phyloP scores from a whole-genome alignment of 2,797 vertebrate genomes.

The Staurois parvus region DNA sequence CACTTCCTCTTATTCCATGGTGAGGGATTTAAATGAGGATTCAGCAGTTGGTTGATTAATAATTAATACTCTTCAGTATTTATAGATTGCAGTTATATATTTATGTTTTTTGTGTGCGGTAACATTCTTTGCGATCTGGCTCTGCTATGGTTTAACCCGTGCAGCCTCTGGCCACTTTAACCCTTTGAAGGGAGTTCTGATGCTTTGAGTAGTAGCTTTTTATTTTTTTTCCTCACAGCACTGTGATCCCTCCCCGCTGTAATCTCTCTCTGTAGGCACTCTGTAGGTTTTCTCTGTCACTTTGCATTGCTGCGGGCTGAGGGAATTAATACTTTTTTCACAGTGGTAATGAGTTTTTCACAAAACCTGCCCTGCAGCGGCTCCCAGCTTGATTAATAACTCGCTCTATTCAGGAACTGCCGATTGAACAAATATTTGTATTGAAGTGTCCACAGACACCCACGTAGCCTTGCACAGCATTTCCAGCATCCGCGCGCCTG shows the following conservation, averaged over 20 bases:
- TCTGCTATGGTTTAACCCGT: not conserved
- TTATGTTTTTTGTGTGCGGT: slow-evolving; percentile 64
- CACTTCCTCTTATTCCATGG: slow-evolving; percentile 17
- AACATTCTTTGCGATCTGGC: not conserved
- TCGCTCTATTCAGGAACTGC: not conserved
- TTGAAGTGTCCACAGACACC: not conserved
- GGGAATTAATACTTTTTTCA: slow-evolving; percentile 25
- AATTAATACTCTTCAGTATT: slow-evolving; percentile 68
- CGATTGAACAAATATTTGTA: slow-evolving; percentile 42
- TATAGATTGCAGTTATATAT: slow-evolving; percentile 66
- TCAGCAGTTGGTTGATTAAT: slow-evolving; percentile 68
- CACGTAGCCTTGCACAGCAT: not conserved
- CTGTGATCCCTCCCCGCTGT: not conserved
- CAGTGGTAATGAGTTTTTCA: slow-evolving; percentile 16
- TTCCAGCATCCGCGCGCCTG: not conserved
- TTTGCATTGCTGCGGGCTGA: slow-evolving; percentile 14
- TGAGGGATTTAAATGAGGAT: slow-evolving; percentile 30
- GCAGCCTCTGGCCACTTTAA: not conserved
- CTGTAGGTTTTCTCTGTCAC: slow-evolving; percentile 16
- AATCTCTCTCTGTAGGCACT: not conserved
- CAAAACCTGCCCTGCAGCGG: slow-evolving; percentile 1
- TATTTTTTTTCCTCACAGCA: too few relatives aligned
- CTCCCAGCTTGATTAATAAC: slow-evolving; percentile 18
- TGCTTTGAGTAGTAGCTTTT: not conserved
- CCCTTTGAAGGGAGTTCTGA: not conserved